Percentiles rank a stretch among this genome's conserved stretches.
Evolutionary conservation across 2,888 invertebrate genomes (phyloP).

Genomic region (Tethea ocularis): DNA sequence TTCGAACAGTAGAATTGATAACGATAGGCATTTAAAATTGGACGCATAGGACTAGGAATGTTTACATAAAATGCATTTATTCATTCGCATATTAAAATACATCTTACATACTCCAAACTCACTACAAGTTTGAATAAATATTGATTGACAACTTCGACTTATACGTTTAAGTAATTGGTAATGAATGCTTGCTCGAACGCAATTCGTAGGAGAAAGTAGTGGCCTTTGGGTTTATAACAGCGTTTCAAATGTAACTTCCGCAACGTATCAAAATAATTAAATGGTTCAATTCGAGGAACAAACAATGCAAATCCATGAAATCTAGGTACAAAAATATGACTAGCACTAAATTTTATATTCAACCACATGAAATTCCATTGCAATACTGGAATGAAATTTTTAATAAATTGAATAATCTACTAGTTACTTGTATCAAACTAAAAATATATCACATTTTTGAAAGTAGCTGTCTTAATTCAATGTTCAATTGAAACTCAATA

Average conservation of each 20-base stretch:
- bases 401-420: conserved; percentile 25
- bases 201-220: too few relatives aligned
- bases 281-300: conserved; percentile 20
- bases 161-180: background rate
- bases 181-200: too few relatives aligned
- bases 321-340: conserved; percentile 58
- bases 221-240: background rate
- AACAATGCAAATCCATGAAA: conserved; percentile 31
- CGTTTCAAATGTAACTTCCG: background rate
- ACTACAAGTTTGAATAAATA: too few relatives aligned
- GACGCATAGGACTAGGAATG: conserved; percentile 56
- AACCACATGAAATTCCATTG: conserved; percentile 40
- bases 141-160: too few relatives aligned
- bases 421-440: conserved; percentile 29
- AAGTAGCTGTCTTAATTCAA: conserved; percentile 24
- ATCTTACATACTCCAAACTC: too few relatives aligned
- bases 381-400: conserved; percentile 40
- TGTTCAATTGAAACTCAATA: conserved; percentile 5
- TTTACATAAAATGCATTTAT: conserved; percentile 53
- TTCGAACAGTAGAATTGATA: background rate
- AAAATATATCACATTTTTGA: conserved; percentile 43
- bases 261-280: background rate
- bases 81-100: background rate
- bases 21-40: conserved; percentile 13
- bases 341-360: conserved; percentile 52